phyloP scores from a whole-genome alignment of 2,113 vertebrate genomes.

The Apistogramma diplotaenia region DNA sequence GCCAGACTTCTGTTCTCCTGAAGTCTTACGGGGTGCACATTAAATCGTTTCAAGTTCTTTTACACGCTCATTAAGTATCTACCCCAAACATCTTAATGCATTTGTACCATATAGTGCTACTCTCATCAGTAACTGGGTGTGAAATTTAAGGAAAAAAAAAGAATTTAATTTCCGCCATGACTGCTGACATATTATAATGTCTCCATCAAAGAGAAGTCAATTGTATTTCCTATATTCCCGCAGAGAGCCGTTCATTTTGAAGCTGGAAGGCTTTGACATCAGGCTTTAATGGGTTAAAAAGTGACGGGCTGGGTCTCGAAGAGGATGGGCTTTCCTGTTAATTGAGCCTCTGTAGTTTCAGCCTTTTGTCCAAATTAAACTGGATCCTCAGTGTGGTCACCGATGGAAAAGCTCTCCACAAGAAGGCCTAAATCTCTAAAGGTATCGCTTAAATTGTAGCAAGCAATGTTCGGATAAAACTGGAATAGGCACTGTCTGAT shows the following conservation, averaged over 20 bases:
- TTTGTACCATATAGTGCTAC: not conserved
- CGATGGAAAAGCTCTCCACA: not conserved
- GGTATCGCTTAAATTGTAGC: not conserved
- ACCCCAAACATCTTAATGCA: not conserved
- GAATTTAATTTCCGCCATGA: not conserved
- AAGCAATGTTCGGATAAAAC: not conserved
- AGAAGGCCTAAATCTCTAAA: not conserved
- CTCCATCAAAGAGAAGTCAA: not conserved
- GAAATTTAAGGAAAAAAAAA: not conserved
- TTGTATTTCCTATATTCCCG: not conserved
- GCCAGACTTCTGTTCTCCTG: not conserved
- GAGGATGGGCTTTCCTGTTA: not conserved
- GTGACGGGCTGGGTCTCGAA: not conserved
- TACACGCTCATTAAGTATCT: constrained; percentile 15
- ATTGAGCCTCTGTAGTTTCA: not conserved
- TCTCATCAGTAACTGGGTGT: not conserved
- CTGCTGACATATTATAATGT: not conserved
- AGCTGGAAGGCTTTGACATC: not conserved
- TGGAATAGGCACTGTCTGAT: not conserved
- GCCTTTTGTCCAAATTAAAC: constrained; percentile 10
- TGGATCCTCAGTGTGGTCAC: not conserved
- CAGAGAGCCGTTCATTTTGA: not conserved
- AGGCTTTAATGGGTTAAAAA: not conserved
- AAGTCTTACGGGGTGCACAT: not conserved
- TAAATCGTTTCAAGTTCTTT: not conserved